Evolutionary conservation across 1,140 invertebrate genomes (phyloP).

Genomic region (Saxidomus purpurata): DNA sequence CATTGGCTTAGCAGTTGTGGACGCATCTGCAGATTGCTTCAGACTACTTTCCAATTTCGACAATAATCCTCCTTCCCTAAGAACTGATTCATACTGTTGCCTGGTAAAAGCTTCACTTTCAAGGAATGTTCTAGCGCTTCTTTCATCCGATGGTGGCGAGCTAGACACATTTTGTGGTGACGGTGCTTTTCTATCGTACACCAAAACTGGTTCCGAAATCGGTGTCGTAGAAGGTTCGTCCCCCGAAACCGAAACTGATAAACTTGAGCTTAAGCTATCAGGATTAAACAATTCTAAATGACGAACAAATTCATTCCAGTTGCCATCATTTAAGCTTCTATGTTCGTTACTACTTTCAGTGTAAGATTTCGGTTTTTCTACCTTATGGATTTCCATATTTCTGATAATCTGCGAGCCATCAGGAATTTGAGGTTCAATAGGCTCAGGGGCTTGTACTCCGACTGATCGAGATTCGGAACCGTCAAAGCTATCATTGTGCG

Average conservation of each 20-base stretch:
- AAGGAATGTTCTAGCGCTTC: not conserved
- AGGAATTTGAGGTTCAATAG: not conserved
- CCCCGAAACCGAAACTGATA: not conserved
- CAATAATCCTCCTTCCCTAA: not conserved
- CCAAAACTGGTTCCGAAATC: constrained; percentile 11
- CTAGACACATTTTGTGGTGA: not conserved
- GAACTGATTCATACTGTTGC: constrained; percentile 17
- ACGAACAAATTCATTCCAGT: constrained; percentile 51
- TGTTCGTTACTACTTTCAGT: not conserved
- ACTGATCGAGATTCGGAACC: not conserved
- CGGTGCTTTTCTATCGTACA: constrained; percentile 5
- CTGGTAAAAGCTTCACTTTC: constrained; percentile 17
- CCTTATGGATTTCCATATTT: constrained; percentile 31
- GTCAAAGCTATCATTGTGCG: not conserved
- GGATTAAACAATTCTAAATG: constrained; percentile 31
- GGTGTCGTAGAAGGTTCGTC: not conserved
- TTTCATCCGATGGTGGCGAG: not conserved
- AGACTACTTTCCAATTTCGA: not conserved
- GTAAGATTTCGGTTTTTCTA: not conserved
- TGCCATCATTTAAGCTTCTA: constrained; percentile 18
- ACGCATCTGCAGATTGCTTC: not conserved
- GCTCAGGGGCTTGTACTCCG: not conserved
- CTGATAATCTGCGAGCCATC: not conserved
- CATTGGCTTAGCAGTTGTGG: not conserved
- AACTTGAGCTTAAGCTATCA: constrained; percentile 14